These are phyloP conservation scores for Macrophya annulata DNA, from an alignment of 2,888 invertebrate species.

Conservation along the genomic window DNA sequence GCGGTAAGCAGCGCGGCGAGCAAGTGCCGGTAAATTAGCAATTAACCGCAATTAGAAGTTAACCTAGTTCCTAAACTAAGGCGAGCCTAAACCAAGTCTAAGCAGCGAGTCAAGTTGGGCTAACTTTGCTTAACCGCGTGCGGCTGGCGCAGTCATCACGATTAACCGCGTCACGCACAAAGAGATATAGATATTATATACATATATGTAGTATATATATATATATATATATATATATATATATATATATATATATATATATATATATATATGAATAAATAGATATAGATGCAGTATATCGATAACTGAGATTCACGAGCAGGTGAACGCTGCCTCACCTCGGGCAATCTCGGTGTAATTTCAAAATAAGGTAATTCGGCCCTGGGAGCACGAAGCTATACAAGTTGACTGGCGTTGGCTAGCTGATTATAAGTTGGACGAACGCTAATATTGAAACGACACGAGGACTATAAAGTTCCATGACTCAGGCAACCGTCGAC, in stretches of 20 bases:
- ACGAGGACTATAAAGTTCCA: not conserved
- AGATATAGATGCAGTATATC: not conserved
- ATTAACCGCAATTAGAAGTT: conserved; percentile 76
- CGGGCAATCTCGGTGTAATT: not conserved
- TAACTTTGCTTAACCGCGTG: conserved; percentile 11
- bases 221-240: not conserved
- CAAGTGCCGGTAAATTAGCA: conserved; percentile 74
- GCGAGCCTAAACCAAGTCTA: conserved; percentile 33
- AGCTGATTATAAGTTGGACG: not conserved
- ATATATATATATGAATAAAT: not conserved
- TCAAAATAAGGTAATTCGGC: not conserved
- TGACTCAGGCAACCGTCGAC: not conserved
- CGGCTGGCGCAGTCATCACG: not conserved
- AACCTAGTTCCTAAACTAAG: conserved; percentile 73
- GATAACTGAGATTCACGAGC: not conserved
- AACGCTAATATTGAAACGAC: not conserved
- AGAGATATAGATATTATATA: too few relatives aligned
- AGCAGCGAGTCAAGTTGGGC: conserved; percentile 13
- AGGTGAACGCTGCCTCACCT: not conserved
- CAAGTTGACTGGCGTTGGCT: not conserved
- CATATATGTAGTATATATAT: too few relatives aligned
- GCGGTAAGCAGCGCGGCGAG: conserved; percentile 55
- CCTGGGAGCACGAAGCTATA: not conserved
- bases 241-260: not conserved
- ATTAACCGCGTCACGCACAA: conserved; percentile 27